Evolutionary conservation across 2,113 vertebrate species (phyloP), one percentile per base, ranked within the genome.

Genomic region (Corythornis cristatus): DNA sequence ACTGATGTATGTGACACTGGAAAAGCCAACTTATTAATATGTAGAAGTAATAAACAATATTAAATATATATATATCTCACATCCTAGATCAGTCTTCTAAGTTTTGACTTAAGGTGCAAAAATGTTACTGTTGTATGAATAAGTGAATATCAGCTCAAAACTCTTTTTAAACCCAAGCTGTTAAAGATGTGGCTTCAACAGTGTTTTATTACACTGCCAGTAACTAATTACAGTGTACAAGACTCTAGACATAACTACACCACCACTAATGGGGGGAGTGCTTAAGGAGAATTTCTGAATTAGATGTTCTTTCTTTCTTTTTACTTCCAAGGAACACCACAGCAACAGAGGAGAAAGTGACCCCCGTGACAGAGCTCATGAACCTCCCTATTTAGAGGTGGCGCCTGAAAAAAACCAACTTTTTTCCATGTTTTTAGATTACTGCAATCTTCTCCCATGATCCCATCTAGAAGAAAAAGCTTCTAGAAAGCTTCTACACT

Each of bases 221-320:
- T 15, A 88, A 29, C 11, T 31, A 66, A 80, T 54, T 43, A 31
- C 26, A 33, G 43, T 7, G 11, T 67, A 9, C 15, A 60, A 61
- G 16, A 7, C 2, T 19, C 5, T 33, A 61, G 91, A 61, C 29
- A 37, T 14, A 73, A 17, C 7, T 3, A 17, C 5, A 50, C 7
- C 7, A 19, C 4, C 11, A 26, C 7, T 14, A 23, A 71, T 11
- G 71, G 0, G 4, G 25, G 15, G 22, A 88, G 45, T 1, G 1
- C 9, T 50, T 37, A 54, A 7, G 33, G 15, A 43, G 20, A 70
- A 88, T 54, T 77, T 35, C 8, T 62, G 46, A 64, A 68, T 83
- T 18, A 29, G 22, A 12, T 54, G 9, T 20, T 76, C 33, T 57
- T 65, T 62, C 4, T 9, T 71, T 35, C 7, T 0, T 65, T 86